A percentile compares a stretch with the other conserved stretches of the same genome.
Evolutionary conservation across 1,140 invertebrate genomes (phyloP).

Genomic region (Caligus rogercresseyi): DNA sequence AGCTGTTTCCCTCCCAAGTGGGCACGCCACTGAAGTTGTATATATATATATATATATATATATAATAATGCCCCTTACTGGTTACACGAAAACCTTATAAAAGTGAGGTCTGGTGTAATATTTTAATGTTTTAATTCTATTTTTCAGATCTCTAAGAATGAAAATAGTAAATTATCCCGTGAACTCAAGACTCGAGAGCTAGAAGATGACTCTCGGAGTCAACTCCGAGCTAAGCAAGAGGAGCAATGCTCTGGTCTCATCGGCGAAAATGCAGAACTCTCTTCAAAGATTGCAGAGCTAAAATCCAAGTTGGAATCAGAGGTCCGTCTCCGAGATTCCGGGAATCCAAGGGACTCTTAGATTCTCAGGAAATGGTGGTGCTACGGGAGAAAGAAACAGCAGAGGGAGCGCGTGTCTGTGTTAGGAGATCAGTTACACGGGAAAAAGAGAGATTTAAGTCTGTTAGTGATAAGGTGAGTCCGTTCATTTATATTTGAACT

Average conservation of each 20-base stretch:
- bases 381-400: conserved; percentile 1
- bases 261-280: conserved; percentile 11
- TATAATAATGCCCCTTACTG: too few species aligned
- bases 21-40: too few species aligned
- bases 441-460: conserved; percentile 3
- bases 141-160: conserved; percentile 4
- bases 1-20: too few species aligned
- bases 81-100: too few species aligned
- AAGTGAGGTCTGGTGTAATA: too few species aligned
- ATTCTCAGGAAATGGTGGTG: conserved; percentile 1
- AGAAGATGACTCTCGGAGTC: neutral
- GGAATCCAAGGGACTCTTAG: conserved; percentile 9
- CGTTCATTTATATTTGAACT: neutral
- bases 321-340: conserved; percentile 3
- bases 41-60: too few species aligned
- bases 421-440: neutral
- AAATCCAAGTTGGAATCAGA: conserved; percentile 8
- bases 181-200: conserved; percentile 6
- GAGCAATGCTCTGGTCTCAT: neutral
- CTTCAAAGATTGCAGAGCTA: neutral
- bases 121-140: too few species aligned
- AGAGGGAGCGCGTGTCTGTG: neutral
- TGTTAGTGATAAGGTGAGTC: neutral
- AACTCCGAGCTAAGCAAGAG: neutral
- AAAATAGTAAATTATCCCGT: neutral